Conservation (phyloP, 2,888 invertebrate species). For the Callimorpha dominula region DNA sequence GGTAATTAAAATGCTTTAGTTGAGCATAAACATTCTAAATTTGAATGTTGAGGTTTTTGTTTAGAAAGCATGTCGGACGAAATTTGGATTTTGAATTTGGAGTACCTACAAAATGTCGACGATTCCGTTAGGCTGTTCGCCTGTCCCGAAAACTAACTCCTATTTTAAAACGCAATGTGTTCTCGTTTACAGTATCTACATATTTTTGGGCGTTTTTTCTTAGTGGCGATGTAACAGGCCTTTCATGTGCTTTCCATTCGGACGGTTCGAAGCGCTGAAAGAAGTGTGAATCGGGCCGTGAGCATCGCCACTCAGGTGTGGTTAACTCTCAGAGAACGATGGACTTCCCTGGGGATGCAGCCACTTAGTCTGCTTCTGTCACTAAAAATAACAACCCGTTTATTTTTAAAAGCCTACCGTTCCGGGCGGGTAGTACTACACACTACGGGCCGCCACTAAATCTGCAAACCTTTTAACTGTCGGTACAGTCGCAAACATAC, state of each 20-base stretch:
- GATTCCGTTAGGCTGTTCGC: slow-evolving; percentile 7
- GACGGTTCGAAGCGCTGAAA: slow-evolving; percentile 78
- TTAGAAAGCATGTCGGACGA: background rate
- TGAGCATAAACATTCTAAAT: slow-evolving; percentile 7
- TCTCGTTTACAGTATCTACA: slow-evolving; percentile 52
- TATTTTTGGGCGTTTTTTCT: slow-evolving; percentile 67
- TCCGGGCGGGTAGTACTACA: slow-evolving; percentile 43
- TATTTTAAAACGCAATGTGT: slow-evolving; percentile 55
- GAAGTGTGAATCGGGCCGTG: slow-evolving; percentile 81
- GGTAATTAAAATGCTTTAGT: background rate
- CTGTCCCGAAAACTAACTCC: slow-evolving; percentile 45
- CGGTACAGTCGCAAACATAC: slow-evolving; percentile 48
- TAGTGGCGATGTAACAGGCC: slow-evolving; percentile 73
- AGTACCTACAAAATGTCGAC: background rate
- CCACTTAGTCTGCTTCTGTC: slow-evolving; percentile 77
- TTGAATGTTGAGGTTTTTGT: background rate
- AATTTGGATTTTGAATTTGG: background rate
- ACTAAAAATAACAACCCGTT: slow-evolving; percentile 76
- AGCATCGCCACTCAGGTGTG: slow-evolving; percentile 79
- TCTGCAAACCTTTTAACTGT: slow-evolving; percentile 49
- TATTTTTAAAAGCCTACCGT: slow-evolving; percentile 73
- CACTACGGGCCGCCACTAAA: slow-evolving; percentile 45
- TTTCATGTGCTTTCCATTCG: slow-evolving; percentile 84
- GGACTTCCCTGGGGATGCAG: slow-evolving; percentile 66
- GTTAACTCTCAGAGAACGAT: slow-evolving; percentile 70